Evolutionary conservation across 2,888 invertebrate genomes (phyloP).

Genomic region (Brachylomia viminalis): DNA sequence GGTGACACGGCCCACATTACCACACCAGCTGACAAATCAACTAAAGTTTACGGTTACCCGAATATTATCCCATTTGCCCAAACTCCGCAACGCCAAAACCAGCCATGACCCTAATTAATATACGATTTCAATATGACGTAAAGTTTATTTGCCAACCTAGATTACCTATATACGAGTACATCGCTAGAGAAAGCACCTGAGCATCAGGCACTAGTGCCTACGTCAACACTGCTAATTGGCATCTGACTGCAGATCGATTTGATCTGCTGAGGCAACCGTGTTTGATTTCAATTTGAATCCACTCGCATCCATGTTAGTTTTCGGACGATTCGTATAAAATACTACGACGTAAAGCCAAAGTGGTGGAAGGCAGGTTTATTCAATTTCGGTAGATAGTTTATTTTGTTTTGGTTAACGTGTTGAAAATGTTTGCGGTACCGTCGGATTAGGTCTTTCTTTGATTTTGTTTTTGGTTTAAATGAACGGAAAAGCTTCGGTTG

Average conservation of each 20-base stretch:
- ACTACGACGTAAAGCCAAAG: constrained; percentile 26
- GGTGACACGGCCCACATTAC: constrained; percentile 13
- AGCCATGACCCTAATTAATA: constrained; percentile 22
- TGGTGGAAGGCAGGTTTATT: constrained; percentile 38
- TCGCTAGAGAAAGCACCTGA: constrained; percentile 66
- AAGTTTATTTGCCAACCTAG: constrained; percentile 48
- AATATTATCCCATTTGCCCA: constrained; percentile 24
- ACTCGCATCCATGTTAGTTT: constrained; percentile 57
- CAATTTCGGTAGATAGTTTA: constrained; percentile 28
- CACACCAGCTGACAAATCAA: constrained; percentile 30
- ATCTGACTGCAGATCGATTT: constrained; percentile 69
- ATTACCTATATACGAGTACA: constrained; percentile 28
- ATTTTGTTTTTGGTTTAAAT: constrained; percentile 28
- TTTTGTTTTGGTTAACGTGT: constrained; percentile 34
- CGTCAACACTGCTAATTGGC: constrained; percentile 78
- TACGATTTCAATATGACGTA: constrained; percentile 33
- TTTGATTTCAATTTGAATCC: constrained; percentile 73
- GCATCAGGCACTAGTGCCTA: constrained; percentile 53
- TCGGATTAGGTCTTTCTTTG: constrained; percentile 22
- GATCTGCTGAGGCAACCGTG: constrained; percentile 65
- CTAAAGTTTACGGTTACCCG: constrained; percentile 28
- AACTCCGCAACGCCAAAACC: constrained; percentile 8
- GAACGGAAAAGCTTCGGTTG: neutral
- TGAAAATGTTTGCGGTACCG: constrained; percentile 36
- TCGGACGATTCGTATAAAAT: constrained; percentile 39